phyloP scores from a whole-genome alignment of 53 echinoderm and acorn worm species.

The Arbacia lixula region DNA sequence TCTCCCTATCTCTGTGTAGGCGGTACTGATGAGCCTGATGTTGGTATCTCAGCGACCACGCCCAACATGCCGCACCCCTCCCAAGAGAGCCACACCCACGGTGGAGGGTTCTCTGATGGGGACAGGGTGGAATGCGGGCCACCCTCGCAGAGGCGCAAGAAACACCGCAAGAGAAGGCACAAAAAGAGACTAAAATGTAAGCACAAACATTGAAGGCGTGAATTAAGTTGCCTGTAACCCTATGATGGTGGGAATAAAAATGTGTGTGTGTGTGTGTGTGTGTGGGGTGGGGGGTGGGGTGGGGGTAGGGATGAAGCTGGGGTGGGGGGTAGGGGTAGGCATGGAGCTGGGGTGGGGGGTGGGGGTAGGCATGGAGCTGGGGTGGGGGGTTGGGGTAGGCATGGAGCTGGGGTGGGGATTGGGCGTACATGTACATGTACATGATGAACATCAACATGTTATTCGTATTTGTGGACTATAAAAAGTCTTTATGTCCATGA shows the following conservation, averaged over 20 bases:
- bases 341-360: neutral
- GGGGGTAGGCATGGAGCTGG: neutral
- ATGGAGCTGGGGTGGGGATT: neutral
- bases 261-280: no score
- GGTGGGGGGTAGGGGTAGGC: neutral
- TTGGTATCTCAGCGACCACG: conserved; percentile 25
- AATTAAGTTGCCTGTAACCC: no score
- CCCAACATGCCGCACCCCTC: neutral
- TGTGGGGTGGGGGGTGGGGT: no score
- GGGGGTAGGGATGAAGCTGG: neutral
- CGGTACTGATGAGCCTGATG: conserved; percentile 36
- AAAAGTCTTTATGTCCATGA: no score
- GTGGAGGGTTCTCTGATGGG: neutral
- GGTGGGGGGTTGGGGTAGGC: neutral
- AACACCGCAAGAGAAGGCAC: conserved; percentile 17
- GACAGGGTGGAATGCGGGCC: neutral
- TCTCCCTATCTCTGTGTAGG: conserved; percentile 2
- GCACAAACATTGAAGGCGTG: no score
- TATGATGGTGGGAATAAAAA: no score
- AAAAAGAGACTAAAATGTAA: neutral
- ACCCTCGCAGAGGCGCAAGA: neutral
- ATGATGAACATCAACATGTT: no score
- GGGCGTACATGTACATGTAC: no score
- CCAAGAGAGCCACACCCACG: neutral
- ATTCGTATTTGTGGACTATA: no score